Evolutionary conservation across 2,888 invertebrate species (phyloP), one percentile per base, ranked within the genome.

Genomic region (Pandemis cinnamomeana): DNA sequence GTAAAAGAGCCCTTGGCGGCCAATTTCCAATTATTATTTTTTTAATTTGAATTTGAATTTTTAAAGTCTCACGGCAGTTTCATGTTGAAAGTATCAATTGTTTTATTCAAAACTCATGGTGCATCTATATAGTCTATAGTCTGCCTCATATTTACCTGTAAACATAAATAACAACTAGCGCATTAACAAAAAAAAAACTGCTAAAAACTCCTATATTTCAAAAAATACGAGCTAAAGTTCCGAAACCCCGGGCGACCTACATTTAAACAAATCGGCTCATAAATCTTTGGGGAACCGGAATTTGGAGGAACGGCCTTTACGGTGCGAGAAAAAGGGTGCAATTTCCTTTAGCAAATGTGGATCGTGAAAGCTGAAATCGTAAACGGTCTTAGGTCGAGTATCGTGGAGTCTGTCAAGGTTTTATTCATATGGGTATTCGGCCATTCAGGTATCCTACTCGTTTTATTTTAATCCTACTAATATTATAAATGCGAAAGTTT

Each of bases 221-320:
- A 72, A 68, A 67, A 68, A 64, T 36, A 55, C 62, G 51, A 73
- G 36, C 64, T 44, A 46, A 48, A 63, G 15, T 27, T 46, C 58
- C 58, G n/a, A 63, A 51, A 44, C 44, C 73, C 73, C 72, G 72
- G 73, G 73, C 60, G 73, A 70, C 73, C 73, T 73, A 73, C 73
- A 73, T 73, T 73, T 73, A 73, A 70, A 70, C 73, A 73, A 72
- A 73, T 73, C 69, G 73, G 13, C 13, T 15, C 60, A 60, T 70
- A 73, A 70, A 66, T 73, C 72, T 62, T 60, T 13, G 13, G 41
- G 10, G 20, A 27, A 10, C 27, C n/a, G 53, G 62, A 36, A 44
- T 15, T 11, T 46, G 46, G 13, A 46, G 55, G 61, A 68, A 53
- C 48, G 58, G 58, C n/a, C 36, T 27, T 53, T n/a, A 20, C 15